Evolutionary conservation across 2,113 vertebrate species (phyloP), one percentile per base, ranked within the genome.

Genomic region (Poicephalus meyeri): DNA sequence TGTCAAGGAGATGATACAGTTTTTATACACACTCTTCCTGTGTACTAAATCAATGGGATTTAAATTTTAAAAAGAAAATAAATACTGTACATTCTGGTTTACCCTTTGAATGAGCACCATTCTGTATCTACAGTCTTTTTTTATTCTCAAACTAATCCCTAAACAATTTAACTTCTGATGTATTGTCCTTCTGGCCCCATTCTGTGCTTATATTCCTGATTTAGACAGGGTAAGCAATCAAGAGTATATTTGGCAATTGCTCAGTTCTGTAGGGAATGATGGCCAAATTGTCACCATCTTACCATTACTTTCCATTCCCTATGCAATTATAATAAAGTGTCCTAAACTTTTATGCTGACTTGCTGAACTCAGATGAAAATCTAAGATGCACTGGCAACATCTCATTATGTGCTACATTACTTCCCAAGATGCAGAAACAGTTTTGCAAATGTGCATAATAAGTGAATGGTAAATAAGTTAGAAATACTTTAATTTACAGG

Each of bases 281-380:
- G 53, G 96, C 95, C 95, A 93, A 93, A 83, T 60, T 73, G 81
- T 94, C 79, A 88, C 74, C 74, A 85, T 65, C 64, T 71, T 61
- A 20, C 35, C 24, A 41, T 64, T 69, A 95, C 71, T 74, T 96
- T 94, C 89, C 88, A 21, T 96, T 96, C 86, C 91, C 83, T 60
- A 31, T 68, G 50, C 64, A 37, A 76, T 87, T 64, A 39, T 7
- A 31, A 44, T 29, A 26, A 69, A 88, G 53, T 72, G 84, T 79
- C 76, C 79, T 76, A 95, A 94, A 90, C 58, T 72, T 85, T 90
- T 91, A 72, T 95, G 95, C 91, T 97, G 97, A 88, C 58, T 80
- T 86, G 90, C 78, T 86, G 91, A 95, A 94, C 91, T 95, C 74
- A 44, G 21, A 89, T 80, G 74, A 89, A 94, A 92, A 85, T 61